Base-by-base conservation (phyloP, 2,888 invertebrate species). In the Andrena bicolor region DNA sequence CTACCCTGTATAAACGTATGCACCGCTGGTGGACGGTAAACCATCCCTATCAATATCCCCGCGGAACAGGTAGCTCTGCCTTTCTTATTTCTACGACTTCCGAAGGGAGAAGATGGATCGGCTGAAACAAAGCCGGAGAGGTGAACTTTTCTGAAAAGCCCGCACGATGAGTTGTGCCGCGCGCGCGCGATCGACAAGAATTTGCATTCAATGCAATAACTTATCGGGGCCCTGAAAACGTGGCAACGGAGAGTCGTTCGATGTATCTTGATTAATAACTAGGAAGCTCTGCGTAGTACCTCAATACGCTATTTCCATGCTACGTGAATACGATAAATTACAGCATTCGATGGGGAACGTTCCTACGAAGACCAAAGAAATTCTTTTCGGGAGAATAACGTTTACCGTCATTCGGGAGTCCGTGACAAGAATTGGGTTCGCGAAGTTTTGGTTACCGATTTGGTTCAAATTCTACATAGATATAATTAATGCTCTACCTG, bases 191-290 rank as follows among this genome's bases (percentile, higher is more conserved):
- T 86, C 81, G 76, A 76, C 79, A 58, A 69, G 80, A 84, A 91
- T 91, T 91, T 90, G 90, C 91, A 92, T 90, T 88, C 85, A 91
- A 90, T 90, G 88, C 89, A 85, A 91, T 91, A 90, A 90, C 85
- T 90, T 90, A 89, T 88, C 83, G 82, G 78, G 41, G 81, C 75
- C 63, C 53, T 71, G 83, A 79, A 89, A 88, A 88, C 79, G 41
- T 69, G 80, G 66, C 72, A 68, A 82, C 77, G 69, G 74, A 64
- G 75, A 73, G 66, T 78, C 80, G 83, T 84, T 88, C 87, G 86
- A 91, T 86, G 86, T 80, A 78, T 86, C 82, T 85, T 91, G 90
- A 91, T 91, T 91, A 90, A 91, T 91, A 91, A 91, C 90, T 77
- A 90, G 90, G 90, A 91, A 91, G 86, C 85, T 75, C n/a, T 66